Percentiles rank a stretch among this genome's conserved stretches.
These are phyloP conservation scores for Apis dorsata DNA, from an alignment of 1,140 invertebrate species.

Conservation along the genomic window DNA sequence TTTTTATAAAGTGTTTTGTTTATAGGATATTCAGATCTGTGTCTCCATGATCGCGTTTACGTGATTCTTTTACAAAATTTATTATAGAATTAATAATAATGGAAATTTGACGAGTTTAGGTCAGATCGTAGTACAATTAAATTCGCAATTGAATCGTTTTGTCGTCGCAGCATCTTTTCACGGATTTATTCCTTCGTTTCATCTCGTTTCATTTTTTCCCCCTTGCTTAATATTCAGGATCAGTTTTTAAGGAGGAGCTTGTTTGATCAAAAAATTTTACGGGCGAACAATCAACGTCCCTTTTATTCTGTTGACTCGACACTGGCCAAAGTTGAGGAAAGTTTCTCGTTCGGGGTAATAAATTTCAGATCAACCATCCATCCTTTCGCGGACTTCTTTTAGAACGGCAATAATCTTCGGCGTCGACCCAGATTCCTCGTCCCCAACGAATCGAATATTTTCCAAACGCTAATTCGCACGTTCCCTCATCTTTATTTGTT, in stretches of 20 bases:
- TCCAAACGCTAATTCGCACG: background rate
- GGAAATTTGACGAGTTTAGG: no score
- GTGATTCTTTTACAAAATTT: no score
- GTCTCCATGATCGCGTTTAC: no score
- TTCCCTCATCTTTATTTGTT: background rate
- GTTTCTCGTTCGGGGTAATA: slow-evolving; percentile 25
- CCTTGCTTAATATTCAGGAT: background rate
- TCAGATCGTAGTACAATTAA: background rate
- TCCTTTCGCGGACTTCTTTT: slow-evolving; percentile 23
- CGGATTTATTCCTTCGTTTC: background rate
- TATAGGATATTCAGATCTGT: no score
- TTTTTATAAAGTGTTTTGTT: no score
- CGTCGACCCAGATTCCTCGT: slow-evolving; percentile 23
- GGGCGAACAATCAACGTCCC: slow-evolving; percentile 1
- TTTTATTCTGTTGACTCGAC: background rate
- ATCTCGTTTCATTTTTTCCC: background rate
- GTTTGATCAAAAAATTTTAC: slow-evolving; percentile 10
- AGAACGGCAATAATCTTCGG: slow-evolving; percentile 50
- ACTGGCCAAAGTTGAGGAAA: background rate
- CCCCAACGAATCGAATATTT: slow-evolving; percentile 12
- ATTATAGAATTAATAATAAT: no score
- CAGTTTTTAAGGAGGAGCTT: background rate
- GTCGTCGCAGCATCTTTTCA: background rate
- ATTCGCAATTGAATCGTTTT: background rate
- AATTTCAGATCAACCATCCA: slow-evolving; percentile 47